Evolutionary conservation across 2,888 invertebrate genomes (phyloP), one percentile per base, ranked within the genome.

Genomic region (Incurvaria masculella): DNA sequence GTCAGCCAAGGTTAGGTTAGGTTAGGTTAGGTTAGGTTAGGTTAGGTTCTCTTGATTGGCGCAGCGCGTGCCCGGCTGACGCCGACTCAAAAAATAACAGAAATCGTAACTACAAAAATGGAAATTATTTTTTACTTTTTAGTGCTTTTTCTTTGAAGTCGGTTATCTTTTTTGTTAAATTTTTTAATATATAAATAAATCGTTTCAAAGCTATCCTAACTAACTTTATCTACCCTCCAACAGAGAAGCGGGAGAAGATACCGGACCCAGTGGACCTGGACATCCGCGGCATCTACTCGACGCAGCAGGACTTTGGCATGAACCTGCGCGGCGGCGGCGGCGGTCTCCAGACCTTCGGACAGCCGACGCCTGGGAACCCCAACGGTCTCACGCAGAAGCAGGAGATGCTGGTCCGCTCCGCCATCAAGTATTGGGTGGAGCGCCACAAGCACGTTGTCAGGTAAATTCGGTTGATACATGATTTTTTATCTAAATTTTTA

Each of bases 361-460:
- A 61, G 44, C 52, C 53, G 2, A 80, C 79, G 0, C 70, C 80
- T 2, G 88, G 59, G 19, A 78, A 91, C 55, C 91, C 91, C 0
- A 92, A 91, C 55, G 91, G 91, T 0, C 69, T 92, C 45, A 86
- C 87, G 0, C 87, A 87, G 64, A 92, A 91, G 61, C 91, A 92
- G 61, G 91, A 92, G 66, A 81, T 91, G 73, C 79, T 92, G 69
- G 91, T 92, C 1, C 80, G 92, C 55, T 91, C 91, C 26, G 91
- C 92, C 17, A 93, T 92, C 59, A 92, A 91, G 60, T 92, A 93
- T 61, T 93, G 92, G 92, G 92, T 93, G 21, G 92, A 93, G 61
- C 75, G 92, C 38, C 92, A 93, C 64, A 93, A 92, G 69, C 92
- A 92, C 62, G 88, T 92, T 47, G 92, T 92, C 41, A 87, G 91